Conservation (phyloP, 2,797 vertebrate genomes). For the Acridotheres tristis region DNA sequence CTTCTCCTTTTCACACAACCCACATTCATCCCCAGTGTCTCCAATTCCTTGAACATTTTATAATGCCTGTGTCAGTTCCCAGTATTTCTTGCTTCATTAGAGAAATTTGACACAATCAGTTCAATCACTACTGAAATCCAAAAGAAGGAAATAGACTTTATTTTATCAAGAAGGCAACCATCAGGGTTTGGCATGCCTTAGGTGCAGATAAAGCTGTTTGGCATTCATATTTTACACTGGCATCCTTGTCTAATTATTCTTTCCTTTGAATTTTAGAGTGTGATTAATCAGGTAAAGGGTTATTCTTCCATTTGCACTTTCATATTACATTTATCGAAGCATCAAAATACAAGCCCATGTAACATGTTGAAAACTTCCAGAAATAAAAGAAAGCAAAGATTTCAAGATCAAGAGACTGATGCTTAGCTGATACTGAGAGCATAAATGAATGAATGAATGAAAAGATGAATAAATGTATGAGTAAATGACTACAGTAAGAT, state of each 20-base stretch:
- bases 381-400: background rate
- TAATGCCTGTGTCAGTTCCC: background rate
- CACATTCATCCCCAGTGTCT: background rate
- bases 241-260: background rate
- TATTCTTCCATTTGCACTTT: background rate
- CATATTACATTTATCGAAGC: background rate
- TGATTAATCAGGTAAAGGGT: background rate
- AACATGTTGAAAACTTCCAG: background rate
- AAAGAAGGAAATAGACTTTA: background rate
- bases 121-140: background rate
- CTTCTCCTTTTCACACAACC: background rate
- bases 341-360: background rate
- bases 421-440: background rate
- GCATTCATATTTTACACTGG: background rate
- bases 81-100: background rate
- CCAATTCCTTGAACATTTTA: background rate
- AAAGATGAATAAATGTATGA: background rate
- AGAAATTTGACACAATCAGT: background rate
- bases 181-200: background rate
- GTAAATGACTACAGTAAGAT: background rate
- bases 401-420: background rate
- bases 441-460: background rate
- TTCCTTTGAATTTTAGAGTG: background rate
- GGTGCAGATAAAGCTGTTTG: background rate
- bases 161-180: background rate